Base-by-base conservation (phyloP, 1,140 invertebrate species). In the Halesus radiatus region DNA sequence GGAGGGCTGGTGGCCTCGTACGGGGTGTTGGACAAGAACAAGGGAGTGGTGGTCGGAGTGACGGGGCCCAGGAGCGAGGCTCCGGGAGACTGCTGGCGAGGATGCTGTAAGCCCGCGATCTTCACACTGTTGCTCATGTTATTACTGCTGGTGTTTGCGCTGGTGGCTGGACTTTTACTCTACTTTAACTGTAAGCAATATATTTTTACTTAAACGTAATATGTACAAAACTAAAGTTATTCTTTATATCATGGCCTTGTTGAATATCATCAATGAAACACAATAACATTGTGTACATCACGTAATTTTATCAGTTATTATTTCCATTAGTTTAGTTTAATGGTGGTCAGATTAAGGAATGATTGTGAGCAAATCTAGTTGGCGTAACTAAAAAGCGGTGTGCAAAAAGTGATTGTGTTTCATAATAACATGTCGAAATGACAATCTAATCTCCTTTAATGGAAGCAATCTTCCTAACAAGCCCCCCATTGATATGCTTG, bases 161-260 rank as follows among this genome's bases (percentile, higher is more conserved):
- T 92, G 84, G 89, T 92, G 80, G 90, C 90, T 80, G 90, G 90
- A 50, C 89, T 92, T 66, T 87, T 92, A 23, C 87, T 92, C 10
- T 92, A 92, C 84, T 90, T 92, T 83, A 92, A 92, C 85, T 92
- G 91, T 92, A 85, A 91, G 91, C 91, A 84, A 29, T 66, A 29
- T 5, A 29, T 29, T 29, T 5, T 29, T n/a, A n/a, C n/a, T n/a
- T n/a, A n/a, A n/a, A n/a, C n/a, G n/a, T n/a, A n/a, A n/a, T n/a
- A n/a, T n/a, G n/a, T n/a, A n/a, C n/a, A n/a, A n/a, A n/a, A n/a
- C n/a, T n/a, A n/a, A n/a, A n/a, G n/a, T n/a, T n/a, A n/a, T n/a
- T n/a, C n/a, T n/a, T n/a, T n/a, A n/a, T n/a, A n/a, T n/a, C n/a
- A n/a, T 29, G 5, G 26, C 26, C 5, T 29, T 29, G 26, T 64